These are phyloP conservation scores for Epizoanthus scotinus DNA, from an alignment of 92 coral and sea anemone genomes.

Conservation along the genomic window DNA sequence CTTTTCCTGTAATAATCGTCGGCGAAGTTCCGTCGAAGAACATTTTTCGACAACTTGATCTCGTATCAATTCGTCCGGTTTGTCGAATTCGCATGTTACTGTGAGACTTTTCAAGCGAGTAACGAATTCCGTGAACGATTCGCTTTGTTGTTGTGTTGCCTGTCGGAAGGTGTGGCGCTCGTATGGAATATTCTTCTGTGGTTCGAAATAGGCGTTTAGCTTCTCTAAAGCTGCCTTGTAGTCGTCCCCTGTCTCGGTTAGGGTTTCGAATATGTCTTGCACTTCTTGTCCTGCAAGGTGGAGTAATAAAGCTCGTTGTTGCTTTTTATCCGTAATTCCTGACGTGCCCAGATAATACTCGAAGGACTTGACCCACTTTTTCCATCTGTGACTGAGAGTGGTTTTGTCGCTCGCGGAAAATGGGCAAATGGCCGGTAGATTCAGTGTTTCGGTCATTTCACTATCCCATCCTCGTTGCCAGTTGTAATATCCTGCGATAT, in stretches of 20 bases:
- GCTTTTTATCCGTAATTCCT: slow-evolving; percentile 53
- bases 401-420: slow-evolving; percentile 32
- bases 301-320: slow-evolving; percentile 50
- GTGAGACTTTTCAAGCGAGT: slow-evolving; percentile 46
- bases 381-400: slow-evolving; percentile 18
- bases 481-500: too few relatives aligned
- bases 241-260: slow-evolving; percentile 56
- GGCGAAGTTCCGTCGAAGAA: slow-evolving; percentile 38
- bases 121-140: slow-evolving; percentile 36
- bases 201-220: slow-evolving; percentile 52
- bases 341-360: slow-evolving; percentile 51
- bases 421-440: slow-evolving; percentile 25
- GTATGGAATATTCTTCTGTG: slow-evolving; percentile 41
- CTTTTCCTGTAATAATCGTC: slow-evolving; percentile 40
- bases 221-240: slow-evolving; percentile 50
- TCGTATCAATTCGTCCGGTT: slow-evolving; percentile 42
- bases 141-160: slow-evolving; percentile 41
- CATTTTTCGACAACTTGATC: slow-evolving; percentile 60
- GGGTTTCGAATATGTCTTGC: slow-evolving; percentile 56
- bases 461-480: too few relatives aligned
- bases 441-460: neutral
- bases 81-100: slow-evolving; percentile 32
- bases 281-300: slow-evolving; percentile 58
- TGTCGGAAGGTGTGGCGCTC: slow-evolving; percentile 51
- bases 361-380: slow-evolving; percentile 56